phyloP scores from a whole-genome alignment of 2,113 vertebrate genomes.

The Solenodon paradoxus region DNA sequence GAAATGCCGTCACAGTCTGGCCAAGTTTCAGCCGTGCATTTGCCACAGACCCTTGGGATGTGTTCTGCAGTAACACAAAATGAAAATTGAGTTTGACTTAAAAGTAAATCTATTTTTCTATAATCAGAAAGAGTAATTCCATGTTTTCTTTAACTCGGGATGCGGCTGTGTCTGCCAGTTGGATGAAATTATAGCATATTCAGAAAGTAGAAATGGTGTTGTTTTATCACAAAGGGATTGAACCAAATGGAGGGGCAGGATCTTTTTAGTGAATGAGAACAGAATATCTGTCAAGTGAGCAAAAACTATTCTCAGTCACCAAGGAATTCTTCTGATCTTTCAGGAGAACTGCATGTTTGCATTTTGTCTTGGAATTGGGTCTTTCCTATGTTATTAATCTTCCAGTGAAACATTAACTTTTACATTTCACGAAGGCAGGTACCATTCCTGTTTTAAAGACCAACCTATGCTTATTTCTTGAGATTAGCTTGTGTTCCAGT shows the following conservation, averaged over 20 bases:
- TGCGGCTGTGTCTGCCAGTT: slow-evolving; percentile 58
- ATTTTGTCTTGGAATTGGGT: not conserved
- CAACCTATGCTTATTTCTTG: fast-evolving
- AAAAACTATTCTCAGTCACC: slow-evolving; percentile 17
- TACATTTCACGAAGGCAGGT: not conserved
- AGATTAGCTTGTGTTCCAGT: too few relatives aligned
- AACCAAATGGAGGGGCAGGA: slow-evolving; percentile 44
- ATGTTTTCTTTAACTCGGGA: slow-evolving; percentile 69
- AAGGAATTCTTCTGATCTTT: too few relatives aligned
- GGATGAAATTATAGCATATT: slow-evolving; percentile 68
- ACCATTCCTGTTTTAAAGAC: fast-evolving
- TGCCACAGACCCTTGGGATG: slow-evolving; percentile 69
- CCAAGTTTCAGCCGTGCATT: slow-evolving; percentile 34
- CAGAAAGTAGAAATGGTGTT: slow-evolving; percentile 57
- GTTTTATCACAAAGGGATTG: slow-evolving; percentile 44
- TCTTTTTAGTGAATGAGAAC: slow-evolving; percentile 35
- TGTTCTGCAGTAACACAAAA: slow-evolving; percentile 74
- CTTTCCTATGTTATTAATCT: too few relatives aligned
- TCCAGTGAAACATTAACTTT: not conserved
- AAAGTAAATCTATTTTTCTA: slow-evolving; percentile 69
- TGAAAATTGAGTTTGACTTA: slow-evolving; percentile 64
- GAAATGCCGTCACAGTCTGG: slow-evolving; percentile 27
- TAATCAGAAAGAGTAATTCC: slow-evolving; percentile 72
- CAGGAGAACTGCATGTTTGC: fast-evolving
- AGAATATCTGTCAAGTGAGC: slow-evolving; percentile 21